Conservation (phyloP, 2,113 vertebrate genomes). For the Seriola quinqueradiata region DNA sequence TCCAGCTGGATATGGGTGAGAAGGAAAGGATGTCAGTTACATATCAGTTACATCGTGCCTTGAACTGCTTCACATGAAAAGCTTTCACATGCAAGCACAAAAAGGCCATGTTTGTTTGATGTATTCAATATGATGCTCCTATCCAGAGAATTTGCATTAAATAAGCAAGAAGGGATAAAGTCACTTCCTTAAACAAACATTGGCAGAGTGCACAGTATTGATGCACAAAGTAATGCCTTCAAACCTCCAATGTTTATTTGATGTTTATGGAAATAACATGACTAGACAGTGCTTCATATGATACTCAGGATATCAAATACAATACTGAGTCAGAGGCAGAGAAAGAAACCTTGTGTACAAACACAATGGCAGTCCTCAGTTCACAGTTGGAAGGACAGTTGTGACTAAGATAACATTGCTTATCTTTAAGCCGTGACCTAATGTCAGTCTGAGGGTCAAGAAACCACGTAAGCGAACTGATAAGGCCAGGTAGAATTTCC, state of each 20-base stretch:
- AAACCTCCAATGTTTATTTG: not conserved
- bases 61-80: not conserved
- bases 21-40: not conserved
- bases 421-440: slow-evolving; percentile 6
- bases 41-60: not conserved
- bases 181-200: not conserved
- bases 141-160: not conserved
- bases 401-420: slow-evolving; percentile 14
- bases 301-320: not conserved
- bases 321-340: not conserved
- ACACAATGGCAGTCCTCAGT: not conserved
- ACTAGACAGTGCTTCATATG: not conserved
- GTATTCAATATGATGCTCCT: not conserved
- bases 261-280: not conserved
- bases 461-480: slow-evolving; percentile 17
- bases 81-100: not conserved
- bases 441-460: not conserved
- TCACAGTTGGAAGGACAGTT: not conserved
- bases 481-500: slow-evolving; percentile 20
- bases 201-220: not conserved
- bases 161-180: not conserved
- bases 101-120: slow-evolving; percentile 8
- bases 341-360: not conserved
- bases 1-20: slow-evolving; percentile 85
- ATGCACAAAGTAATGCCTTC: not conserved